Conservation (phyloP, 2,888 invertebrate genomes). For the Papilio gigon region DNA sequence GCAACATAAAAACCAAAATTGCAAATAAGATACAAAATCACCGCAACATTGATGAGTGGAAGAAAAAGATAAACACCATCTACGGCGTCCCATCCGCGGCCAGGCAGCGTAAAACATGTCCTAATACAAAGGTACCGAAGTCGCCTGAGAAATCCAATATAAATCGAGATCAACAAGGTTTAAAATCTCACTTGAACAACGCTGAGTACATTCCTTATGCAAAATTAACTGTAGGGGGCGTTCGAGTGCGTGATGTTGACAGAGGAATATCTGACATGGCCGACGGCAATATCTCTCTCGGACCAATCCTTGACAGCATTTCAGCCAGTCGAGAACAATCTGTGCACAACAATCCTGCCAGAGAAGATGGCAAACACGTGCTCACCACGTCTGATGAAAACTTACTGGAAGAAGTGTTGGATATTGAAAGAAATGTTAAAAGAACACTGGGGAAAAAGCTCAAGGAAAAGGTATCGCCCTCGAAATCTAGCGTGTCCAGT, state of each 20-base stretch:
- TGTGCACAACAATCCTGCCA: slow-evolving; percentile 57
- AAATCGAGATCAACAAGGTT: slow-evolving; percentile 40
- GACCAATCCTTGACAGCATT: slow-evolving; percentile 72
- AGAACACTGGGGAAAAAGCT: slow-evolving; percentile 61
- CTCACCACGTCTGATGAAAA: slow-evolving; percentile 76
- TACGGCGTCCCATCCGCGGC: slow-evolving; percentile 58
- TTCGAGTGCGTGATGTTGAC: slow-evolving; percentile 70
- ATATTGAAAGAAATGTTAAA: slow-evolving; percentile 68
- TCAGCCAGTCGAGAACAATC: slow-evolving; percentile 71
- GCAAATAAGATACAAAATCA: slow-evolving; percentile 49
- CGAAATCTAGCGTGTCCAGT: slow-evolving; percentile 47
- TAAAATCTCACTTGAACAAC: slow-evolving; percentile 55
- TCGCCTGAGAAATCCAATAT: slow-evolving; percentile 48
- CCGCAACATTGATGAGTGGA: slow-evolving; percentile 67
- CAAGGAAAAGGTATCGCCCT: slow-evolving; percentile 45
- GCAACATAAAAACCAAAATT: slow-evolving; percentile 49
- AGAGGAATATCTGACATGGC: slow-evolving; percentile 67
- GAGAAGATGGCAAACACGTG: slow-evolving; percentile 54
- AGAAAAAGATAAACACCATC: slow-evolving; percentile 65
- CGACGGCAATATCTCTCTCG: slow-evolving; percentile 62
- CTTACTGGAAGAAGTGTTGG: slow-evolving; percentile 72
- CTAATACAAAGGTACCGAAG: slow-evolving; percentile 49
- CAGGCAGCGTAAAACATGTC: slow-evolving; percentile 46
- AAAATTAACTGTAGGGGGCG: slow-evolving; percentile 75
- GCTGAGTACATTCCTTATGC: slow-evolving; percentile 77